Conservation (phyloP, 2,888 invertebrate genomes). For the Peribatodes rhomboidaria region DNA sequence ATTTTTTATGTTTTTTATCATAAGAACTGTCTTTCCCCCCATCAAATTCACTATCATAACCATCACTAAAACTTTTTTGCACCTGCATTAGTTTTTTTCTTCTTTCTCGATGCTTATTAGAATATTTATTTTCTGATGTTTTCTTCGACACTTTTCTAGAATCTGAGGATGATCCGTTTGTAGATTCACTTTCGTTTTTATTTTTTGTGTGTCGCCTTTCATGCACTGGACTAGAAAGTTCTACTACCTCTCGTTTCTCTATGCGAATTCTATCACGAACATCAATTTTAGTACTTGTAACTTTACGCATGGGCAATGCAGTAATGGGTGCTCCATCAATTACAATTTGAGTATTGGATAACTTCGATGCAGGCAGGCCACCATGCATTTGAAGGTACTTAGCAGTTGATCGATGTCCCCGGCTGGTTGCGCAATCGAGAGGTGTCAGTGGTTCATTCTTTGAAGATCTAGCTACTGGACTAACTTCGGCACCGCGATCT, state of each 20-base stretch:
- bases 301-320: conserved; percentile 76
- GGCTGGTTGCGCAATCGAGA: conserved; percentile 95
- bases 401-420: conserved; percentile 95
- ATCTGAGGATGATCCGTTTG: conserved; percentile 79
- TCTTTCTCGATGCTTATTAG: conserved; percentile 68
- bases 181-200: conserved; percentile 69
- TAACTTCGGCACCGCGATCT: conserved; percentile 94
- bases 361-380: conserved; percentile 92
- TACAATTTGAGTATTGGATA: conserved; percentile 82
- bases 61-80: conserved; percentile 84
- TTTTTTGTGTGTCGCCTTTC: conserved; percentile 65
- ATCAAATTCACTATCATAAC: conserved; percentile 79
- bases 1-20: conserved; percentile 62
- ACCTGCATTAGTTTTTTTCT: conserved; percentile 69
- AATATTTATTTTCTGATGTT: conserved; percentile 63
- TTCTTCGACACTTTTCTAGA: conserved; percentile 66
- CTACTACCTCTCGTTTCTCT: conserved; percentile 82
- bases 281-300: conserved; percentile 84
- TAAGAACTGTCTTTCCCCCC: conserved; percentile 58
- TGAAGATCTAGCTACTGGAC: conserved; percentile 93
- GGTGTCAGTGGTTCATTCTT: conserved; percentile 96
- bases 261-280: conserved; percentile 81
- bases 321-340: conserved; percentile 80
- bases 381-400: conserved; percentile 97
- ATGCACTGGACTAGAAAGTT: conserved; percentile 75